Evolutionary conservation across 2,888 invertebrate species (phyloP), one percentile per base, ranked within the genome.

Genomic region (Himalopsyche tibetana): DNA sequence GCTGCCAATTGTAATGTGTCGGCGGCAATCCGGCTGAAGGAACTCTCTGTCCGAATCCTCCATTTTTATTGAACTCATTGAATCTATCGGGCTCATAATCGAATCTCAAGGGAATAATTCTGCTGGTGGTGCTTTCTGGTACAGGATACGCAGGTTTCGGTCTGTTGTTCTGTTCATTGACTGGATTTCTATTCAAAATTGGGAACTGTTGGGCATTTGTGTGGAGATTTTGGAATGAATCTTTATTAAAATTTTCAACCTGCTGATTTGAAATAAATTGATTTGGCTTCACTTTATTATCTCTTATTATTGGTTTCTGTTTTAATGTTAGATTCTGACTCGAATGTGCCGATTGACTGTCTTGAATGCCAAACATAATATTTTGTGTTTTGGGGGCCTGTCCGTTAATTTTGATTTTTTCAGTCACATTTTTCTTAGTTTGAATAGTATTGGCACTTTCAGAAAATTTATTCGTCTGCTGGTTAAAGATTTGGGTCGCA

Each of bases 21-120:
- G 93, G 93, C 55, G 93, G 93, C 89, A 92, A 92, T 17, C 93
- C 93, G 86, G 90, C 90, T 55, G 91, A 91, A 55, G 91, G 89
- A 36, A 93, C 90, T 90, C 93, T 93, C 87, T 93, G 91, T 1
- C 93, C 93, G 88, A 92, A 93, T 19, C 91, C 90, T 84, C 88
- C 91, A 55, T 92, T 90, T 86, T 90, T 91, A 86, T 91, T 91
- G 83, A 90, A 91, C 84, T 92, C 91, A 88, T 63, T 84, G 80
- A 80, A 84, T 55, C 80, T 84, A 40, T 88, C 81, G 36, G 40
- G 15, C 55, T 88, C 86, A 38, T 85, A 86, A 38, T 88, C 81
- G 51, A 87, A 87, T n/a, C 42, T 82, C 55, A 86, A 15, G 5
- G 93, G 93, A 89, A 93, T 93, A 0, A 91, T 90, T 89, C 92